Percentiles rank a stretch among this genome's conserved stretches.
Evolutionary conservation across 2,113 vertebrate genomes (phyloP).

Genomic region (Hippocampus comes): DNA sequence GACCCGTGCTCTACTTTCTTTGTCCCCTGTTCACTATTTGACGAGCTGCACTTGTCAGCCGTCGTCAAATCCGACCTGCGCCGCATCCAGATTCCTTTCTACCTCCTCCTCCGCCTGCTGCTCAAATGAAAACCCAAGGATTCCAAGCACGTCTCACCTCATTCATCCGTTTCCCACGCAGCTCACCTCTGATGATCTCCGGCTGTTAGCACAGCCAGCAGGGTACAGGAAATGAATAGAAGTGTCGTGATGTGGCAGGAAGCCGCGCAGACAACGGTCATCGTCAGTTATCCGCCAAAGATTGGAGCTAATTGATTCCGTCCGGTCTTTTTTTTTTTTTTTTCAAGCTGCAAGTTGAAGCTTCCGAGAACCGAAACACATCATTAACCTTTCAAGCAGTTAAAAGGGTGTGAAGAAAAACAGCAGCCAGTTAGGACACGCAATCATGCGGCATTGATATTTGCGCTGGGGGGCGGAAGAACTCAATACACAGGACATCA

Average conservation of each 20-base stretch:
- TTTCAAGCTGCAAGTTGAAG: neutral
- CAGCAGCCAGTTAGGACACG: neutral
- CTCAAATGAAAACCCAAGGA: constrained; percentile 15
- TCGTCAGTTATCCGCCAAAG: neutral
- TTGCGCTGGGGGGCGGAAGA: neutral
- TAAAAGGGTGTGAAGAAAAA: neutral
- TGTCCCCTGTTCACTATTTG: constrained; percentile 22
- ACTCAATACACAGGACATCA: neutral
- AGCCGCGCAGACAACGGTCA: constrained; percentile 6
- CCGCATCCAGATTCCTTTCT: neutral
- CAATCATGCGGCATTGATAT: neutral
- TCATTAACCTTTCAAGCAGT: constrained; percentile 1
- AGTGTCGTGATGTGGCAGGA: constrained; percentile 5
- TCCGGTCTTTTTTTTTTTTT: neutral
- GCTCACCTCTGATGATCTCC: constrained; percentile 4
- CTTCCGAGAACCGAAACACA: neutral
- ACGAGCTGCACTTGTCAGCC: constrained; percentile 40
- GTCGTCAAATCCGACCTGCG: constrained; percentile 29
- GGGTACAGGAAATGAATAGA: constrained; percentile 29
- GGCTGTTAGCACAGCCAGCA: neutral
- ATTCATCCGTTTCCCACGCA: constrained; percentile 14
- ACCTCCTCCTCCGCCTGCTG: constrained; percentile 1
- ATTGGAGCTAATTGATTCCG: neutral
- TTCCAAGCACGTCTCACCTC: constrained; percentile 1
- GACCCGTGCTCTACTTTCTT: constrained; percentile 30